These are phyloP conservation scores for Drosophila trichaetosa DNA, from an alignment of 2,888 invertebrate species.

Conservation along the genomic window DNA sequence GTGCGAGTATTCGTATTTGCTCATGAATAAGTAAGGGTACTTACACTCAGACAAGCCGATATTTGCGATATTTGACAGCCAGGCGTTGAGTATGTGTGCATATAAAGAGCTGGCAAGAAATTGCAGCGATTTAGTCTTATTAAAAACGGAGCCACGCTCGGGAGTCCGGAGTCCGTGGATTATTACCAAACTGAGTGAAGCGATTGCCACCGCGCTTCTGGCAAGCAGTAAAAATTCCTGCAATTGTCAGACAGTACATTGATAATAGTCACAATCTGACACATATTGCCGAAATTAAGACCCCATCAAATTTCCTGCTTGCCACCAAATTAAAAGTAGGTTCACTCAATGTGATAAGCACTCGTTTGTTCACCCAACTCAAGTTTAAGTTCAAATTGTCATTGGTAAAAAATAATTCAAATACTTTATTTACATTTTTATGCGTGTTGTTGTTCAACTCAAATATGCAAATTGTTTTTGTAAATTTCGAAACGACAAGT, in stretches of 20 bases:
- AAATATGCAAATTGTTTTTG: slow-evolving; percentile 57
- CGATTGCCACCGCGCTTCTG: neutral
- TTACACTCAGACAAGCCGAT: neutral
- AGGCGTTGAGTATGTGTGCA: slow-evolving; percentile 44
- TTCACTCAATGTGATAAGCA: slow-evolving; percentile 4
- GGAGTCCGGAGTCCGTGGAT: slow-evolving; percentile 44
- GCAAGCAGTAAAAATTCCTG: neutral
- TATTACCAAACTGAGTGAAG: slow-evolving; percentile 16
- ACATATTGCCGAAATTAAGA: slow-evolving; percentile 2
- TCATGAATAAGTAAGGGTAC: slow-evolving; percentile 25
- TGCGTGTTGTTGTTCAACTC: slow-evolving; percentile 41
- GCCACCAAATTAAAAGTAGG: slow-evolving; percentile 44
- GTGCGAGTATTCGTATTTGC: slow-evolving; percentile 14
- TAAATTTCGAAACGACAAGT: slow-evolving; percentile 15
- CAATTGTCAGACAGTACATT: neutral
- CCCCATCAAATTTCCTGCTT: slow-evolving; percentile 54
- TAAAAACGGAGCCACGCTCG: slow-evolving; percentile 59
- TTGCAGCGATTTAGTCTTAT: slow-evolving; percentile 70
- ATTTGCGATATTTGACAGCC: neutral
- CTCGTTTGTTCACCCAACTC: neutral
- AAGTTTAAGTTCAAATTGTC: neutral
- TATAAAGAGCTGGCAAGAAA: slow-evolving; percentile 71
- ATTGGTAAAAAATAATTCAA: neutral
- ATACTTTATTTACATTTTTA: neutral
- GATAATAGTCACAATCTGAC: slow-evolving; percentile 10